Evolutionary conservation across 64 coral and sea anemone species (phyloP).

Genomic region (Actinia equina): DNA sequence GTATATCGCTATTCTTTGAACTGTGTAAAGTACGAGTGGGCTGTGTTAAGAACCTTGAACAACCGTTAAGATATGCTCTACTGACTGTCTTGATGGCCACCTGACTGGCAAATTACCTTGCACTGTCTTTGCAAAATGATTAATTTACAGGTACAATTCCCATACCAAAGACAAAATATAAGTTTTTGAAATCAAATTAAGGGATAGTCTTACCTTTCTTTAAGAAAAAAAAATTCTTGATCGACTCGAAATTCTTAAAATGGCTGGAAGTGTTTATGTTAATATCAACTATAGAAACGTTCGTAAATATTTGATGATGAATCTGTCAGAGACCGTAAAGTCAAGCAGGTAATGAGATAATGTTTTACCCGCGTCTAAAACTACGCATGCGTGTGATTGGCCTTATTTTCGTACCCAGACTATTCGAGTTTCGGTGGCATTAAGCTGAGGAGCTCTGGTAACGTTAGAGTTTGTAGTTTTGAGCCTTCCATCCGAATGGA

Average conservation of each 20-base stretch:
- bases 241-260: background rate
- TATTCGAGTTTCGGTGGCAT: background rate
- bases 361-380: background rate
- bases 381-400: background rate
- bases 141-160: background rate
- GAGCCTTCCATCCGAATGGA: no score
- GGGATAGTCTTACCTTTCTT: background rate
- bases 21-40: no score
- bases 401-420: background rate
- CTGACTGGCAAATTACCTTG: background rate
- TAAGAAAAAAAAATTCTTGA: background rate
- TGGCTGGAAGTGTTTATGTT: background rate
- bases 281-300: background rate
- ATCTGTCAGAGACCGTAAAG: background rate
- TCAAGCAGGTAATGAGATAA: background rate
- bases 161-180: background rate
- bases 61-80: constrained; percentile 6
- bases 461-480: no score
- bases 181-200: background rate
- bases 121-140: background rate
- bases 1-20: no score
- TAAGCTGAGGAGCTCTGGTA: no score
- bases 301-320: constrained; percentile 15
- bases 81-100: background rate
- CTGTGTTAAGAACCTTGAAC: background rate